Percentiles rank a stretch among this genome's conserved stretches.
Conservation (phyloP, 1,140 invertebrate species). For the Aphelinus certus region DNA sequence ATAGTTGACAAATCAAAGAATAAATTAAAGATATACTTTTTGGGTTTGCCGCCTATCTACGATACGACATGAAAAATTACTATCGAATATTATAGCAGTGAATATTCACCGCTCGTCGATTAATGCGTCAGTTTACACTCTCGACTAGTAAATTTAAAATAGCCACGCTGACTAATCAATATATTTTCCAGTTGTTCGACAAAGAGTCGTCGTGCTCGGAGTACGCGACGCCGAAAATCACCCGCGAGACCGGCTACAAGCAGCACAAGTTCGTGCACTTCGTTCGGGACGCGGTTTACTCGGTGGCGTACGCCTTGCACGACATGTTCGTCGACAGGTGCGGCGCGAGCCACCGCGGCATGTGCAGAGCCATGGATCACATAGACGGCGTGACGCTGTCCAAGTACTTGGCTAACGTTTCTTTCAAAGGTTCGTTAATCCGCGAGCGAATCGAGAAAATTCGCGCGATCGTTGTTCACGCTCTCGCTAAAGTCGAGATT, state of each 20-base stretch:
- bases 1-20: too few species aligned
- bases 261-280: constrained; percentile 68
- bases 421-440: constrained; percentile 64
- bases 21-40: too few species aligned
- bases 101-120: too few species aligned
- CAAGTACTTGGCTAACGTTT: constrained; percentile 64
- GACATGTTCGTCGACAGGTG: constrained; percentile 63
- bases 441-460: too few species aligned
- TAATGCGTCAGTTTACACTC: too few species aligned
- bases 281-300: constrained; percentile 68
- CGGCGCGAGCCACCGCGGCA: constrained; percentile 49
- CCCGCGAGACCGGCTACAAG: constrained; percentile 52
- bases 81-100: too few species aligned
- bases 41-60: too few species aligned
- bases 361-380: constrained; percentile 63
- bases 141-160: too few species aligned
- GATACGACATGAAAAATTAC: too few species aligned
- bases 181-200: background rate
- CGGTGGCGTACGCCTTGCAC: constrained; percentile 67
- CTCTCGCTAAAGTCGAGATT: too few species aligned
- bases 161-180: background rate
- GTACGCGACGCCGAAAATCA: constrained; percentile 36
- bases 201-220: background rate
- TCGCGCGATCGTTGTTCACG: too few species aligned
- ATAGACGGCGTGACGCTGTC: constrained; percentile 61